Evolutionary conservation across 2,797 vertebrate genomes (phyloP), one percentile per base, ranked within the genome.

Genomic region (Poeciliopsis presidionis): DNA sequence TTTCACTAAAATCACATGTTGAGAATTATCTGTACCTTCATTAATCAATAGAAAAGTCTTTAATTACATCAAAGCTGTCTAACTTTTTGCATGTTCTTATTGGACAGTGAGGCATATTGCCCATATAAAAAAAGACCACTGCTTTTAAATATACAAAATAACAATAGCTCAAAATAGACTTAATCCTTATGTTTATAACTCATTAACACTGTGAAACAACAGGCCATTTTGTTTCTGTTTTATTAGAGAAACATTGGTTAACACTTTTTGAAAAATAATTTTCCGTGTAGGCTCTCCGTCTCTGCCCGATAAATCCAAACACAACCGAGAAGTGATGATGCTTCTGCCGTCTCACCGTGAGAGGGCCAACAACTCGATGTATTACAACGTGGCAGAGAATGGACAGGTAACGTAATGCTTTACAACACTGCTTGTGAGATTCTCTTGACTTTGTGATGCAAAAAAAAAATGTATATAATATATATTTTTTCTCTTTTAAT

Each of bases 281-380:
- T 4, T 78, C 43, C 55, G 33, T 73, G 39, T 79, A 97, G 98
- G 98, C 77, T 99, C 98, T 90, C 98, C 98, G 79, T 99, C 98
- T 89, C 95, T 99, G 90, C 97, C 98, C 81, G 98, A 99, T 95
- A 98, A 98, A 95, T 97, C 98, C 93, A 97, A 98, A 90, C 98
- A 99, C 90, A 97, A 97, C 91, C 94, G 97, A 83, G 98, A 99
- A 92, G 95, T 98, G 94, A 97, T 99, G 96, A 96, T 99, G 92
- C 88, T 99, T 93, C 93, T 99, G 89, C 98, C 98, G 1, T 92
- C 97, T 3, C 97, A 98, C 78, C 96, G 98, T 45, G 98, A 99
- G 88, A 95, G 98, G 69, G 96, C 96, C 5, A 98, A 96, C 95
- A 99, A 98, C 41, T 96, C 98, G 90, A 96, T 99, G 97, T 99